Evolutionary conservation across 2,797 vertebrate species (phyloP).

Genomic region (Gymnothorax reevesii): DNA sequence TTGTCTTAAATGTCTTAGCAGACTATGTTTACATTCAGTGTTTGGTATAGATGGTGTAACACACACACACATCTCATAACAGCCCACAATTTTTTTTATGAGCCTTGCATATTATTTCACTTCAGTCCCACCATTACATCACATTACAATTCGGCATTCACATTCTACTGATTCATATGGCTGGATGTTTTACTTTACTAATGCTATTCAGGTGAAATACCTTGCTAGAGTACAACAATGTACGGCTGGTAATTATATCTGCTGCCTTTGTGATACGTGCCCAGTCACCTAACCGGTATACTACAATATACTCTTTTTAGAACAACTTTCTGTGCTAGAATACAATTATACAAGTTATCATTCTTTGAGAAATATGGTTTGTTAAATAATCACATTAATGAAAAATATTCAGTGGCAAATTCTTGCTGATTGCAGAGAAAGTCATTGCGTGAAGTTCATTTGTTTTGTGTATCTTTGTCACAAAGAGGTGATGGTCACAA

Average conservation of each 20-base stretch:
- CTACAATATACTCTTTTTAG: background rate
- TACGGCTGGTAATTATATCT: background rate
- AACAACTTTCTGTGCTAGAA: background rate
- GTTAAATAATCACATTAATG: background rate
- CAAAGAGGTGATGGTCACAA: background rate
- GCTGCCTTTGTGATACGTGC: background rate
- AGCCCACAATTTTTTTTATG: background rate
- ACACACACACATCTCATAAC: background rate
- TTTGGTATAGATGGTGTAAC: background rate
- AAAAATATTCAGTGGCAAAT: background rate
- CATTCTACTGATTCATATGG: background rate
- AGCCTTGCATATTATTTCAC: background rate
- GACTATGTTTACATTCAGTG: background rate
- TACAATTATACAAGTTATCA: background rate
- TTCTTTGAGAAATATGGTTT: background rate
- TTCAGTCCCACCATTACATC: background rate
- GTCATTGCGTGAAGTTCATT: background rate
- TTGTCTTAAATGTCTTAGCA: background rate
- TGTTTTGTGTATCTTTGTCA: background rate
- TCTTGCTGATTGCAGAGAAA: background rate
- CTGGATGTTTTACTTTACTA: background rate
- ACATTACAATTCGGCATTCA: background rate
- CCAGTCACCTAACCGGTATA: too few species aligned
- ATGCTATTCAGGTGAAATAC: background rate
- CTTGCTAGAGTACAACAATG: background rate